These are phyloP conservation scores for Dorcus parallelipipedus DNA, from an alignment of 2,888 invertebrate genomes.

Conservation along the genomic window DNA sequence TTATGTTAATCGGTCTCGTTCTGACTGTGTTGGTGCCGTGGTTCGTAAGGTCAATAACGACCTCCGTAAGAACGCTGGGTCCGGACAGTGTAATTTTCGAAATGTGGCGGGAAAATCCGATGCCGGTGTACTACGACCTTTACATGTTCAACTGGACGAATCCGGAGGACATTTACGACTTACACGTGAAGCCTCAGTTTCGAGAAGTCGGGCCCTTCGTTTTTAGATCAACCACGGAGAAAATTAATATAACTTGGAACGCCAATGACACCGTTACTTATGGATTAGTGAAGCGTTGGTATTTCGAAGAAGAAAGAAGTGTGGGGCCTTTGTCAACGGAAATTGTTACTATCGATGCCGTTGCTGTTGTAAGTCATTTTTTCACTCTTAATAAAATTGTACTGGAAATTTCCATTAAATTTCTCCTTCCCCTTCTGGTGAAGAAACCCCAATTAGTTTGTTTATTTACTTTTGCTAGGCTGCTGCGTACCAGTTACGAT, in stretches of 20 bases:
- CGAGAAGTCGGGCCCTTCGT: conserved; percentile 61
- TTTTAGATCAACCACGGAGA: conserved; percentile 65
- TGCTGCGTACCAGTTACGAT: conserved; percentile 57
- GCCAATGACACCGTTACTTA: conserved; percentile 72
- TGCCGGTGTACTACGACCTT: conserved; percentile 64
- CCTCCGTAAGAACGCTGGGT: too few relatives aligned
- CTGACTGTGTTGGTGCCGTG: too few relatives aligned
- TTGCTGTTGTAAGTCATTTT: conserved; percentile 66
- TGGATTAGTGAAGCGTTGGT: conserved; percentile 64
- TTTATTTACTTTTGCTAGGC: conserved; percentile 46
- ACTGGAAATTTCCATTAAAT: conserved; percentile 2
- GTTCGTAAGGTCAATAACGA: too few relatives aligned
- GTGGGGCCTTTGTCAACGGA: conserved; percentile 65
- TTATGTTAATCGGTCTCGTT: too few relatives aligned
- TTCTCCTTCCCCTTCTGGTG: too few relatives aligned
- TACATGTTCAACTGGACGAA: conserved; percentile 82
- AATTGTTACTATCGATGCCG: conserved; percentile 71
- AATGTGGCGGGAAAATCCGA: conserved; percentile 67
- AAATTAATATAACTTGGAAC: conserved; percentile 72
- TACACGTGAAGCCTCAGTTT: conserved; percentile 55
- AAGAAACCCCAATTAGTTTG: too few relatives aligned
- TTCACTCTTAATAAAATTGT: not conserved
- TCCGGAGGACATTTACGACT: conserved; percentile 60
- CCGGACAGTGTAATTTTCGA: conserved; percentile 45
- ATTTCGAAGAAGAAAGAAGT: conserved; percentile 64